A percentile compares a stretch with the other conserved stretches of the same genome.
Evolutionary conservation across 2,113 vertebrate genomes (phyloP).

Genomic region (Neotoma lepida): DNA sequence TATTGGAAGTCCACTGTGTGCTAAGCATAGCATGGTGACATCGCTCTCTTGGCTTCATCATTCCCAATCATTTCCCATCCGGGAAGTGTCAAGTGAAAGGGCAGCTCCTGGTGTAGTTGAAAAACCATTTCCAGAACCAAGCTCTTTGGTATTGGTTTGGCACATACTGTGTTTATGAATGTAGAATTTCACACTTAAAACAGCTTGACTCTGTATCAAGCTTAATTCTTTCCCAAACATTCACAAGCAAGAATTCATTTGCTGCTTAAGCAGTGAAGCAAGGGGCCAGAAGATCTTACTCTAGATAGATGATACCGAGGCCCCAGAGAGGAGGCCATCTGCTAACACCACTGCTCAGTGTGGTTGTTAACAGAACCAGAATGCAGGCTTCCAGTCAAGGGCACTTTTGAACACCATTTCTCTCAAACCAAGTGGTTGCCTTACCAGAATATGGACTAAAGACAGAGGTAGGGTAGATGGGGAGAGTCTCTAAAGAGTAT

Average conservation of each 20-base stretch:
- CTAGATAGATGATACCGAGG: neutral
- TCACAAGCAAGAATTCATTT: neutral
- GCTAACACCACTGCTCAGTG: neutral
- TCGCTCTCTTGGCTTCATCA: fast-evolving
- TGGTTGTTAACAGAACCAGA: neutral
- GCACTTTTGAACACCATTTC: neutral
- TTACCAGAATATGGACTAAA: neutral
- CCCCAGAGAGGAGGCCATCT: neutral
- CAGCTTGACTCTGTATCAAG: neutral
- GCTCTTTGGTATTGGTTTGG: neutral
- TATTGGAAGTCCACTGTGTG: neutral
- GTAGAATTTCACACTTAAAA: constrained; percentile 31
- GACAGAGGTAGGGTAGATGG: neutral
- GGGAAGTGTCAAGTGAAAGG: neutral
- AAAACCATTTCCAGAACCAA: neutral
- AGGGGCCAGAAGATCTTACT: neutral
- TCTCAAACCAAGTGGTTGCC: neutral
- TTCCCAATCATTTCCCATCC: neutral
- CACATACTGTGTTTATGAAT: neutral
- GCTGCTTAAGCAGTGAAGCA: neutral
- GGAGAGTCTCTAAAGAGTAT: neutral
- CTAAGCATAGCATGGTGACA: fast-evolving
- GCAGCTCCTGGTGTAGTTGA: neutral
- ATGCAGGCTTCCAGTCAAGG: neutral
- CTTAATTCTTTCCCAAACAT: neutral